Percentiles rank a stretch among this genome's conserved stretches.
Evolutionary conservation across 1,140 invertebrate species (phyloP).

Genomic region (Papilio machaon): DNA sequence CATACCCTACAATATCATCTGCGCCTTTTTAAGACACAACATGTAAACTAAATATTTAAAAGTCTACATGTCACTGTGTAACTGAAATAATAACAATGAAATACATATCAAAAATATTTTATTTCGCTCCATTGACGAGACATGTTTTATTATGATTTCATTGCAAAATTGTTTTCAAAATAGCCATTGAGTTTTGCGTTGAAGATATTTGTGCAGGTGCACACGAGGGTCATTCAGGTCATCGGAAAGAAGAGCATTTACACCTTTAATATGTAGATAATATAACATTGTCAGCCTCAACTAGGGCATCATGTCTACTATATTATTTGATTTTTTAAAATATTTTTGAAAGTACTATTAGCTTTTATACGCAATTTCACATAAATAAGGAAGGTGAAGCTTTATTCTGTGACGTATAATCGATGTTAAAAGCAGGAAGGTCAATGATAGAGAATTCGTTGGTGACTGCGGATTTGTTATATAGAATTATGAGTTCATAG

Average conservation of each 20-base stretch:
- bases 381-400: not conserved
- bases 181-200: not conserved
- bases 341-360: not conserved
- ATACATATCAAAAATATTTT: not conserved
- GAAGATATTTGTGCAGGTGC: slow-evolving; percentile 5
- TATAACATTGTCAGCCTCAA: not conserved
- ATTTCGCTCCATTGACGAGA: not conserved
- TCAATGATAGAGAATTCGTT: not conserved
- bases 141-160: not conserved
- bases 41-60: not conserved
- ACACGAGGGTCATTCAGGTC: not conserved
- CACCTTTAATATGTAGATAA: not conserved
- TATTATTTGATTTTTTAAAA: not conserved
- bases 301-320: not conserved
- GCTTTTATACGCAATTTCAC: not conserved
- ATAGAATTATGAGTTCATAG: not conserved
- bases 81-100: not conserved
- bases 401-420: too few relatives aligned
- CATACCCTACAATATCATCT: not conserved
- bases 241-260: not conserved
- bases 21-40: not conserved
- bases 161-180: slow-evolving; percentile 10
- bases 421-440: not conserved
- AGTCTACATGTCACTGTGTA: not conserved
- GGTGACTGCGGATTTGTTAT: not conserved